Conservation (phyloP, 2,113 vertebrate genomes). For the Bungarus multicinctus region DNA sequence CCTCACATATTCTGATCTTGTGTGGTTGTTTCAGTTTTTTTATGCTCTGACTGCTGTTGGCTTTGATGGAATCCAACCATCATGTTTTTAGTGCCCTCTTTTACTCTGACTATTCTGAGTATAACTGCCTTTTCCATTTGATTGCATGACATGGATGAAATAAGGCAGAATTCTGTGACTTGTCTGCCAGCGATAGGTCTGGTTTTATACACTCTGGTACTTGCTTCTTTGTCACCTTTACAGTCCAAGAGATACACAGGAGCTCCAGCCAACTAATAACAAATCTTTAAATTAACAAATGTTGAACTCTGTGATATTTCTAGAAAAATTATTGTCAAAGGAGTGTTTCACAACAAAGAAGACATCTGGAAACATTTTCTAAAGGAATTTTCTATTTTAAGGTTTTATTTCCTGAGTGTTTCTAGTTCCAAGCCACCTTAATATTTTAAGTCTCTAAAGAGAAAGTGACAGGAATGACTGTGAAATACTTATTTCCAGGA, state of each 20-base stretch:
- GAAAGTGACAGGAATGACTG: background rate
- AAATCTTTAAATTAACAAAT: background rate
- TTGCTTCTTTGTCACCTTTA: too few species aligned
- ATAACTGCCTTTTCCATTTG: too few species aligned
- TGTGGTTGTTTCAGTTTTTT: too few species aligned
- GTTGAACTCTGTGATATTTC: background rate
- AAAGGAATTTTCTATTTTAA: background rate
- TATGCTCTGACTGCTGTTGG: too few species aligned
- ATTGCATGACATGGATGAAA: too few species aligned
- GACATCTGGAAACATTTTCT: background rate
- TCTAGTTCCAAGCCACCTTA: background rate
- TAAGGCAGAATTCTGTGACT: too few species aligned
- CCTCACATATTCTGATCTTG: too few species aligned
- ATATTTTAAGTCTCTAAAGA: background rate
- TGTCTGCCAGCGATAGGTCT: too few species aligned
- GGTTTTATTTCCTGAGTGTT: background rate
- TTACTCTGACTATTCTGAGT: too few species aligned
- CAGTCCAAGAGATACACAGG: background rate
- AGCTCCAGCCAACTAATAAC: background rate
- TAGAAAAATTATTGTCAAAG: background rate
- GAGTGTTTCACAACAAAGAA: background rate
- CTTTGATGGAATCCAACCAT: too few species aligned
- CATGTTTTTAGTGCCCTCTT: too few species aligned
- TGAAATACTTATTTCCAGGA: constrained; percentile 7
- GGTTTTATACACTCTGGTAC: too few species aligned